Base-by-base conservation (phyloP, 2,797 vertebrate species). In the Megalops cyprinoides region DNA sequence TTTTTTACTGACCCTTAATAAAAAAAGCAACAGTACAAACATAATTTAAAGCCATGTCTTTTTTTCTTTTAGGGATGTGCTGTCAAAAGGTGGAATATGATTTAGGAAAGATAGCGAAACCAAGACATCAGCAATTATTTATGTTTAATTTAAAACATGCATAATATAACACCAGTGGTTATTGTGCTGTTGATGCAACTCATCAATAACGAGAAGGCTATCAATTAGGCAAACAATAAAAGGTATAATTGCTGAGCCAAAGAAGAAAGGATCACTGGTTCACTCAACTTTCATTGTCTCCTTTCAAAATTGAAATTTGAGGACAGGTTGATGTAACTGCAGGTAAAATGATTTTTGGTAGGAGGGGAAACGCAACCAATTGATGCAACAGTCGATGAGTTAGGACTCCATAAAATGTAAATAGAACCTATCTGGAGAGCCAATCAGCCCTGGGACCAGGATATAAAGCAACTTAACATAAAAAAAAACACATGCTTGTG, bases 151-250 rank as follows among this genome's bases (percentile, higher is more conserved):
- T 39, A 74, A 12, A 74, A 74, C n/a, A 14, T 39, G 28, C 65
- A 23, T 74, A 42, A 74, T 46, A 74, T 74, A 46, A 48, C 71
- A 71, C 18, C 67, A 46, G 39, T 74, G 20, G 25, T 46, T n/a
- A 74, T 28, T 39, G 39, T 15, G 12, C 39, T 23, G 8, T 74
- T 74, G 48, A 48, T 48, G 71, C 42, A 74, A 25, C 20, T 74
- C 71, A 74, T 48, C 71, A 48, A 74, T 74, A 74, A 42, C 39
- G n/a, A 28, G n/a, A 46, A 9, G 44, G 44, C 44, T 74, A 74
- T 28, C 42, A 46, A 74, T 74, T 74, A 69, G 71, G 46, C 71
- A 10, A n/a, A 48, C 44, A 48, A 28, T 46, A 39, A 69, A 7
- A 74, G 44, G n/a, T 71, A 3, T 18, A 23, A 23, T 8, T 31